phyloP scores from a whole-genome alignment of 2,888 invertebrate genomes.

The Biston stratarius region DNA sequence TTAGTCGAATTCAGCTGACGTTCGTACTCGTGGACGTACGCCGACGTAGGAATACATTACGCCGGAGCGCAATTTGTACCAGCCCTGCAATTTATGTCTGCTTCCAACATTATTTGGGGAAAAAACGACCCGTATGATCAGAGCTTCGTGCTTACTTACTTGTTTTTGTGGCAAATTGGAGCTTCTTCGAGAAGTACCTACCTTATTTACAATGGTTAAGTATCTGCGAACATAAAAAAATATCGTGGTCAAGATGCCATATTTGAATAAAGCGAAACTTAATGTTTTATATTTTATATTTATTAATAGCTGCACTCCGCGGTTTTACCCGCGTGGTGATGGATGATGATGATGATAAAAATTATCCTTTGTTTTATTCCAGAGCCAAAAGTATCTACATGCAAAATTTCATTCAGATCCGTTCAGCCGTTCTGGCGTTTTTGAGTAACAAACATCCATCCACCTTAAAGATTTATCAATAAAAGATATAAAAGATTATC shows the following conservation, averaged over 20 bases:
- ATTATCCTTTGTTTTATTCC: too few relatives aligned
- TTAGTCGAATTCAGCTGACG: slow-evolving; percentile 68
- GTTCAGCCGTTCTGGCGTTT: too few relatives aligned
- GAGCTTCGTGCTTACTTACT: slow-evolving; percentile 19
- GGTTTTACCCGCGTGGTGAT: too few relatives aligned
- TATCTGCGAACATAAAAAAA: neutral
- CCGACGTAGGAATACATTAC: slow-evolving; percentile 73
- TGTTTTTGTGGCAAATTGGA: neutral
- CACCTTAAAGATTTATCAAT: too few relatives aligned
- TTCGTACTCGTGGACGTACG: slow-evolving; percentile 57
- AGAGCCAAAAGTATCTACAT: too few relatives aligned
- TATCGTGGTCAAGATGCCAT: neutral
- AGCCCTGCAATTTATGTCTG: slow-evolving; percentile 78
- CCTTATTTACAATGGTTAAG: neutral
- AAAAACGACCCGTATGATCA: slow-evolving; percentile 59
- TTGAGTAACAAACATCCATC: too few relatives aligned
- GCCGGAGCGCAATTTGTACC: slow-evolving; percentile 75
- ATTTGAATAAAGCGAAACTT: too few relatives aligned
- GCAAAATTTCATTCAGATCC: too few relatives aligned
- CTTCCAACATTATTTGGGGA: slow-evolving; percentile 73
- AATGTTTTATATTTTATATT: too few relatives aligned
- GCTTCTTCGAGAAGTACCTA: neutral
- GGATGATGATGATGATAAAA: too few relatives aligned
- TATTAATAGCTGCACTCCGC: too few relatives aligned
- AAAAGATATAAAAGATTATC: too few relatives aligned